These are phyloP conservation scores for Prunella himalayana DNA, from an alignment of 2,113 vertebrate genomes.

Conservation along the genomic window DNA sequence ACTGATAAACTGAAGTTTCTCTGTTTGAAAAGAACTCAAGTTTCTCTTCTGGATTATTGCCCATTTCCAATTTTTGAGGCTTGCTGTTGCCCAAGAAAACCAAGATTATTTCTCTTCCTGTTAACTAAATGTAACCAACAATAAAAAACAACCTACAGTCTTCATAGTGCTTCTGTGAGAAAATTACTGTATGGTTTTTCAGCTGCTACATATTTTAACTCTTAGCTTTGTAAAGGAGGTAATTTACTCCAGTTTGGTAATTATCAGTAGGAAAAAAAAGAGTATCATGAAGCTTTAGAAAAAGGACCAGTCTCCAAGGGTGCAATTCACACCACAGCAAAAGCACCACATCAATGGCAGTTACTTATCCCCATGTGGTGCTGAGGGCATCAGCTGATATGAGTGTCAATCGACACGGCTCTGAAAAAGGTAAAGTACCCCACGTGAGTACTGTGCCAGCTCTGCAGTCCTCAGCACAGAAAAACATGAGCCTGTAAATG, in stretches of 20 bases:
- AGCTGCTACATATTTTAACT: background rate
- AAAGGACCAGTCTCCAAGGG: background rate
- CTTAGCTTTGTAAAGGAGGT: background rate
- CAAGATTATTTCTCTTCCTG: background rate
- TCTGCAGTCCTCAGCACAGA: background rate
- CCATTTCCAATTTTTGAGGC: conserved; percentile 13
- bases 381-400: background rate
- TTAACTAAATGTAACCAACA: background rate
- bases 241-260: background rate
- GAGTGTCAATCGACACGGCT: background rate
- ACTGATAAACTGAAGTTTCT: conserved; percentile 24
- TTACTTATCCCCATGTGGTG: background rate
- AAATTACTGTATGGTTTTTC: background rate
- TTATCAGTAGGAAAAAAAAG: background rate
- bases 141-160: background rate
- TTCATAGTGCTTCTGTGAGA: background rate
- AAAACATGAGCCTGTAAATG: background rate
- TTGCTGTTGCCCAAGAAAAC: background rate
- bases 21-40: background rate
- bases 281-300: background rate
- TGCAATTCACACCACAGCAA: background rate
- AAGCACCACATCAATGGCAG: background rate
- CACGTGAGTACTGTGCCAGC: background rate
- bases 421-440: background rate
- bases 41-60: conserved; percentile 33